Conservation (phyloP, 1,140 invertebrate genomes). For the Centruroides sculpturatus region DNA sequence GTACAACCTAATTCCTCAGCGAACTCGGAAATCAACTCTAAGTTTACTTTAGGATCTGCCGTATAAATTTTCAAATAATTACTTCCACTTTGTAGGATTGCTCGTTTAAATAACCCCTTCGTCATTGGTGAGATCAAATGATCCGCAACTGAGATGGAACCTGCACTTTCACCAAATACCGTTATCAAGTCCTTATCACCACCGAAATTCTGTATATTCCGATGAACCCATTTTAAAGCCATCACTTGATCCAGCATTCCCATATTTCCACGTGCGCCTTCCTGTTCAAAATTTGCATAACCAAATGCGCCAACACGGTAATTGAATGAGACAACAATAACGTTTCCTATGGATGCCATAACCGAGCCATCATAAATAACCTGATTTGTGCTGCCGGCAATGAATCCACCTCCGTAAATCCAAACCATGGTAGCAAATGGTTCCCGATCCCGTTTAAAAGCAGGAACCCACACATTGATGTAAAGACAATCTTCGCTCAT, state of each 20-base stretch:
- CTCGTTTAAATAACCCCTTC: conserved; percentile 14
- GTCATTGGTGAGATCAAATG: conserved; percentile 27
- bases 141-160: conserved; percentile 24
- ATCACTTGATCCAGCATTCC: conserved; percentile 31
- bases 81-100: conserved; percentile 22
- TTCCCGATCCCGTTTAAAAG: not conserved
- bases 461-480: conserved; percentile 28
- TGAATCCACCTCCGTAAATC: conserved; percentile 22
- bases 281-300: conserved; percentile 22
- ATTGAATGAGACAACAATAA: conserved; percentile 29
- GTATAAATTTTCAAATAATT: conserved; percentile 19
- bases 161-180: conserved; percentile 35
- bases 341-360: conserved; percentile 22
- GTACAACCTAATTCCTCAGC: not conserved
- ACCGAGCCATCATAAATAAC: conserved; percentile 38
- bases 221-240: no score
- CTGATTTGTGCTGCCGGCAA: conserved; percentile 1
- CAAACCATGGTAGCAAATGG: conserved; percentile 20
- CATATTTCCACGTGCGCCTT: conserved; percentile 17
- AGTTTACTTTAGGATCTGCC: not conserved
- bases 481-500: conserved; percentile 30
- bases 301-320: conserved; percentile 23
- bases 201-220: no score
- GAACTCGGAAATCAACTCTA: not conserved
- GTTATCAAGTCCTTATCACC: conserved; percentile 10